Base-by-base conservation (phyloP, 1,140 invertebrate species). In the Hormaphis cornu region DNA sequence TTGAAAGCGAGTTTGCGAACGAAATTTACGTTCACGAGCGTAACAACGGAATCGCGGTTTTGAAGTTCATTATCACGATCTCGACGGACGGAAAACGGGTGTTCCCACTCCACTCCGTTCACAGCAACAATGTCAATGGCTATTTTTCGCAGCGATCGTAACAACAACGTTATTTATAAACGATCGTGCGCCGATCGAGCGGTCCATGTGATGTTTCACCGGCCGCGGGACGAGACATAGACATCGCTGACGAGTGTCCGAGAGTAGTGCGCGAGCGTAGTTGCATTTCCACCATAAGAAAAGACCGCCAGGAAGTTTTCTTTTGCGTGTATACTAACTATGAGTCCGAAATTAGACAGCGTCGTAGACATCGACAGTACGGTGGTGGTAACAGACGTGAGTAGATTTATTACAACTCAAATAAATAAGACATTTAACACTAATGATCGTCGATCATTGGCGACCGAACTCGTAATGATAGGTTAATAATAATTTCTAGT, bases 321-420 rank as follows among this genome's bases (percentile, higher is more conserved):
- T 66, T 66, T 66, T 66, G 33, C 5, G 2, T n/a, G n/a, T n/a
- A n/a, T n/a, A 48, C 30, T 24, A 22, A 66, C 26, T 48, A 66
- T 66, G 61, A 66, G 61, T 30, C 61, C 61, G 9, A 66, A 66
- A 66, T 5, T 50, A 48, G 61, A 66, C 30, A 66, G 40, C 42
- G 44, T 66, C 26, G n/a, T 66, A 10, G 44, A 66, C 7, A 48
- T 66, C 4, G 61, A 66, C 7, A 26, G 35, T 22, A 22, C 18
- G 14, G 3, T 46, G n/a, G n/a, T n/a, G n/a, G n/a, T n/a, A 22
- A 46, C 24, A 26, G 61, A 48, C 20, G 61, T 66, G 22, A 66
- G 61, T 66, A 61, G 9, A 44, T 44, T 14, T 44, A 44, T 3
- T 44, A 50, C 16, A 18, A 16, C 16, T 46, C 4, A n/a, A n/a